Evolutionary conservation across 2,888 invertebrate genomes (phyloP).

Genomic region (Acheta domesticus): DNA sequence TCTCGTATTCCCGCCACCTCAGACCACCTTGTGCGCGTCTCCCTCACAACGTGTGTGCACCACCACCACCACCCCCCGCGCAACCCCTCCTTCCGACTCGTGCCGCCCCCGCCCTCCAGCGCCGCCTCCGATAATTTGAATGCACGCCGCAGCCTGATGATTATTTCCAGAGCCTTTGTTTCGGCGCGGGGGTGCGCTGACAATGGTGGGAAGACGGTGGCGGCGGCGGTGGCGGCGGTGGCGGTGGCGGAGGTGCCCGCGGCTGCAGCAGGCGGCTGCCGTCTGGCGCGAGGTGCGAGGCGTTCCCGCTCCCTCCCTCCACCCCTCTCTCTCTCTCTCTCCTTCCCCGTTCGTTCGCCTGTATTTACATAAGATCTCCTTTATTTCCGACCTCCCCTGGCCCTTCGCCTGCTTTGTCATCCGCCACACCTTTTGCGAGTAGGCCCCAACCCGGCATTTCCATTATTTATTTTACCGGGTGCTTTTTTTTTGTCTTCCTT

Average conservation of each 20-base stretch:
- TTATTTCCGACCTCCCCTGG: background rate
- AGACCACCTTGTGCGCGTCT: too few relatives aligned
- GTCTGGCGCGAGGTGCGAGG: too few relatives aligned
- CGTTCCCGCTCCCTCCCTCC: background rate
- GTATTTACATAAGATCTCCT: background rate
- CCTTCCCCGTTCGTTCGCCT: background rate
- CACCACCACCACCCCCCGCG: too few relatives aligned
- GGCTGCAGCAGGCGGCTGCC: background rate
- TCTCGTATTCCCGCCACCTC: too few relatives aligned
- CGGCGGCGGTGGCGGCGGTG: background rate
- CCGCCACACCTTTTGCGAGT: background rate
- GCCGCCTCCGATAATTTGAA: background rate
- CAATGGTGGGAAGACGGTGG: background rate
- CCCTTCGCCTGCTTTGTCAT: background rate
- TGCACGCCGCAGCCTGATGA: constrained; percentile 1
- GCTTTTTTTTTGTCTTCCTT: background rate
- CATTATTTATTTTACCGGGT: background rate
- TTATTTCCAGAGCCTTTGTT: constrained; percentile 8
- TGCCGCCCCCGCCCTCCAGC: background rate
- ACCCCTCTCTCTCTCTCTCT: background rate
- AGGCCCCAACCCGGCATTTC: background rate
- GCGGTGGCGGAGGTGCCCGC: background rate
- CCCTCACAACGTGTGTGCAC: too few relatives aligned
- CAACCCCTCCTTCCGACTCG: background rate
- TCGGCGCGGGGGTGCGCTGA: constrained; percentile 7